Base-by-base conservation (phyloP, 2,797 vertebrate genomes). In the Philypnodon macrostomus region DNA sequence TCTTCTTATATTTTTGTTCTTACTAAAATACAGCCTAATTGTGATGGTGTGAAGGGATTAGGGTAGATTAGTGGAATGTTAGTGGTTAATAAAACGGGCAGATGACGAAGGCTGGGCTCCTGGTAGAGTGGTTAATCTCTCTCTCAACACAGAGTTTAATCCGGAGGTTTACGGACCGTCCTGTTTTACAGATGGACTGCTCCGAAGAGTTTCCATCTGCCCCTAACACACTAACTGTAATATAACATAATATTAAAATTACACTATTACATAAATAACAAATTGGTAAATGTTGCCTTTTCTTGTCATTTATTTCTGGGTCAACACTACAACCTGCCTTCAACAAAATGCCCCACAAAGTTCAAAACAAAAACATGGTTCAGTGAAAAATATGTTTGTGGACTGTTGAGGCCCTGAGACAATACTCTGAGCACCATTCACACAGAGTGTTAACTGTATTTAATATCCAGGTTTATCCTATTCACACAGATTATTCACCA, bases 31-130 rank as follows among this genome's bases (percentile, higher is more conserved):
- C 66, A 84, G 67, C 77, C 80, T 87, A 83, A 83, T 85, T 87
- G 77, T 71, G 52, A 56, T 48, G 78, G 77, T 83, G 74, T 84
- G 68, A 82, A 70, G 37, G 63, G 83, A 89, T 90, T 89, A 80
- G 54, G 59, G 67, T 77, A 87, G 86, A 88, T 88, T 90, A 88
- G 77, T 68, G 81, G 81, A 83, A 86, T 88, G 73, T 82, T 80
- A 85, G 83, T 79, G 84, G 84, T 86, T 89, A 88, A 89, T 85
- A 82, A 86, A 86, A 83, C 78, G 70, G 74, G 77, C 85, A 87
- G 81, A 85, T 85, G 81, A 88, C 78, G 56, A 34, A 73, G 69
- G 62, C 66, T 84, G 52, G 30, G 15, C 56, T 75, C 41, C 67
- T 72, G 52, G 68, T 56, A 46, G 61, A 29, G 55, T 70, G 8